These are phyloP conservation scores for Lepidonotus clava DNA, from an alignment of 2,888 invertebrate genomes.

Conservation along the genomic window DNA sequence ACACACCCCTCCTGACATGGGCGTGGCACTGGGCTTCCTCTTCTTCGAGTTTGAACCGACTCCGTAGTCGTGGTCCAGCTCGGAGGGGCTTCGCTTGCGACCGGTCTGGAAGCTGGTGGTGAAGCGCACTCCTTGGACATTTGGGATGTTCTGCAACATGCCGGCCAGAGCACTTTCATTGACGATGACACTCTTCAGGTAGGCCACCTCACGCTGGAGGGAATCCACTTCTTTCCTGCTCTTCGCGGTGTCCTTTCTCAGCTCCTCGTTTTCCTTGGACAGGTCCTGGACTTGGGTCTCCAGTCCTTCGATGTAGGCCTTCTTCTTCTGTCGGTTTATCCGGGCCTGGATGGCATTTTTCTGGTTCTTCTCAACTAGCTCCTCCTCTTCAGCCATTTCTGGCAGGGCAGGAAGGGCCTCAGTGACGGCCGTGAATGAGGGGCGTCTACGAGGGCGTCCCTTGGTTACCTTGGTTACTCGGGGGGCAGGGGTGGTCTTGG, in stretches of 20 bases:
- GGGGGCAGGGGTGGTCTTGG: neutral
- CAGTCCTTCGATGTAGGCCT: slow-evolving; percentile 72
- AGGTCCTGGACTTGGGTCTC: slow-evolving; percentile 70
- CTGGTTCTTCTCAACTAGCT: neutral
- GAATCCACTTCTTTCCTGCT: slow-evolving; percentile 64
- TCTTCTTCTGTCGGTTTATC: slow-evolving; percentile 76
- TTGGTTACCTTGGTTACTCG: too few species aligned
- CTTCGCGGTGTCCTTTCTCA: slow-evolving; percentile 61
- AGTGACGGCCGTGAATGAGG: too few species aligned
- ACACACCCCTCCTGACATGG: slow-evolving; percentile 73
- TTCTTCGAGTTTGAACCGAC: slow-evolving; percentile 59
- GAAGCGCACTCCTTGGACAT: slow-evolving; percentile 69
- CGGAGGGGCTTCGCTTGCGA: slow-evolving; percentile 65
- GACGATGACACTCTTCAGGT: slow-evolving; percentile 75
- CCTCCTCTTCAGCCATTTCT: neutral
- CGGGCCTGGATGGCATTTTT: slow-evolving; percentile 68
- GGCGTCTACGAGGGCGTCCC: too few species aligned
- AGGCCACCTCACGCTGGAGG: slow-evolving; percentile 73
- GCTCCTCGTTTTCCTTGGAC: slow-evolving; percentile 67
- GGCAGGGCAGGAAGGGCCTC: neutral
- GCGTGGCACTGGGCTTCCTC: neutral
- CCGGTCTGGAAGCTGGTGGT: slow-evolving; percentile 66
- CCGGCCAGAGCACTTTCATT: slow-evolving; percentile 75
- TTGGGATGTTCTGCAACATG: slow-evolving; percentile 72
- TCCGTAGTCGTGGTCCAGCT: slow-evolving; percentile 71